Evolutionary conservation across 1,140 invertebrate species (phyloP).

Genomic region (Cherax quadricarinatus): DNA sequence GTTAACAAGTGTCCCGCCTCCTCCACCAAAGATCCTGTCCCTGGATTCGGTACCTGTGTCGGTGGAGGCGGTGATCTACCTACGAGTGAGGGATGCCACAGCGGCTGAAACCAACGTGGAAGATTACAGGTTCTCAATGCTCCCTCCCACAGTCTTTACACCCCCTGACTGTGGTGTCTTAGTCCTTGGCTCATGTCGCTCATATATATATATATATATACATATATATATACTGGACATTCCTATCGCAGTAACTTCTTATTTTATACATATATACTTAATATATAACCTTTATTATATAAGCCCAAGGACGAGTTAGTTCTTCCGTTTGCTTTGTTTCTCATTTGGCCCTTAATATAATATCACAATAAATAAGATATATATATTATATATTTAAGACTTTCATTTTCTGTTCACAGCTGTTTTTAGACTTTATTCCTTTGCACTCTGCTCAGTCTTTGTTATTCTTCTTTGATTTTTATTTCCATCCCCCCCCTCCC

Average conservation of each 20-base stretch:
- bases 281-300: background rate
- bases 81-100: constrained; percentile 79
- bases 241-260: constrained; percentile 35
- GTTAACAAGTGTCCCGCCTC: constrained; percentile 8
- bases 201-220: no score
- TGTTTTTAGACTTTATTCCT: background rate
- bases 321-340: background rate
- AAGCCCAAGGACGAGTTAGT: background rate
- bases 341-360: constrained; percentile 31
- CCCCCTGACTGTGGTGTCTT: constrained; percentile 28
- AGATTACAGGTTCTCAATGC: constrained; percentile 74
- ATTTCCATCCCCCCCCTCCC: no score
- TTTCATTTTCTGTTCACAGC: background rate
- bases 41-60: constrained; percentile 81
- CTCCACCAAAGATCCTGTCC: constrained; percentile 78
- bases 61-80: constrained; percentile 81
- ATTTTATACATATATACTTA: constrained; percentile 46
- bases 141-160: background rate
- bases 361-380: background rate
- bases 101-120: constrained; percentile 78
- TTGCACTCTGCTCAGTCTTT: background rate
- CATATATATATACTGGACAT: constrained; percentile 60
- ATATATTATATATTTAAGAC: background rate
- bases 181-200: constrained; percentile 49
- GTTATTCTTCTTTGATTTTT: background rate